A percentile compares a stretch with the other conserved stretches of the same genome.
Evolutionary conservation across 2,888 invertebrate genomes (phyloP).

Genomic region (Yponomeuta evonymella): DNA sequence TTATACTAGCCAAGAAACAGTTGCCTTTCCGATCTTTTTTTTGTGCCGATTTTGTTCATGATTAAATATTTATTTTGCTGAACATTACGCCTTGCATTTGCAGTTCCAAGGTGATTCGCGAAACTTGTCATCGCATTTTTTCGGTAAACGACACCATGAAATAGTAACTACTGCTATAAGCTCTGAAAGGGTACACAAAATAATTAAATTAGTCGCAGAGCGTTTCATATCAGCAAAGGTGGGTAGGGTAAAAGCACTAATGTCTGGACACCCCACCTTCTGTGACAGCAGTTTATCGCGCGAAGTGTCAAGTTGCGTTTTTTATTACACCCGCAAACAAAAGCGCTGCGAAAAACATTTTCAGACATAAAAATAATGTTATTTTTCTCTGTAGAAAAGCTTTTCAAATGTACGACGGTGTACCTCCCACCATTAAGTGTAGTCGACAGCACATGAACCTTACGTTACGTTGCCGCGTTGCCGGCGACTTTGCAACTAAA

Average conservation of each 20-base stretch:
- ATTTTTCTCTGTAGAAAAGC: slow-evolving; percentile 20
- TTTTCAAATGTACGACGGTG: slow-evolving; percentile 1
- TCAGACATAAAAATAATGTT: slow-evolving; percentile 57
- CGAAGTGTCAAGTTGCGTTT: slow-evolving; percentile 61
- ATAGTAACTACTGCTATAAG: too few relatives aligned
- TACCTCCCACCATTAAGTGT: not conserved
- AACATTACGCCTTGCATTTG: too few relatives aligned
- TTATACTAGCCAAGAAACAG: too few relatives aligned
- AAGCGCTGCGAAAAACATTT: slow-evolving; percentile 42
- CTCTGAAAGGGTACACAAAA: not conserved
- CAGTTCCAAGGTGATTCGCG: too few relatives aligned
- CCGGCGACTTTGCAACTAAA: too few relatives aligned
- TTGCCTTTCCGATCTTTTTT: too few relatives aligned
- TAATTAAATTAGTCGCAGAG: slow-evolving; percentile 57
- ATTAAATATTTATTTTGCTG: too few relatives aligned
- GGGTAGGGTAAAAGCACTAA: slow-evolving; percentile 16
- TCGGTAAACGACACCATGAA: too few relatives aligned
- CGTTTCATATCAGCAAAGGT: slow-evolving; percentile 38
- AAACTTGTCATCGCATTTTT: too few relatives aligned
- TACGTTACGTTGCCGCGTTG: too few relatives aligned
- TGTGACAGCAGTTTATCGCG: slow-evolving; percentile 61
- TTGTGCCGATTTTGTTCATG: too few relatives aligned
- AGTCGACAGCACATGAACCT: too few relatives aligned
- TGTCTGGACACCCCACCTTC: slow-evolving; percentile 38
- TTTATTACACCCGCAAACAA: slow-evolving; percentile 54